Conservation (phyloP, 1,140 invertebrate species). For the Nephila pilipes region DNA sequence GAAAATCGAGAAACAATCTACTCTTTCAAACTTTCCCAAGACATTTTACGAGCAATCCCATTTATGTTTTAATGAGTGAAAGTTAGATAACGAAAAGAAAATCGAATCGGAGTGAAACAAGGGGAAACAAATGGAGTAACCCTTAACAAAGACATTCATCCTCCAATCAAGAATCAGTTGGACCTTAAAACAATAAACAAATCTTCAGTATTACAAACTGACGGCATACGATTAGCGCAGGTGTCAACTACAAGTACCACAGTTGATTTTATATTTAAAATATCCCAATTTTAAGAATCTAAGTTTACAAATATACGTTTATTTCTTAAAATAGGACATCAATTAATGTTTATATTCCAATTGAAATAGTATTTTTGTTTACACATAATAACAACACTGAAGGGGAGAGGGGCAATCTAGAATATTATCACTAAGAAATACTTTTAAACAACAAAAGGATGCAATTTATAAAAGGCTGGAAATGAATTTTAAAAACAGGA, state of each 20-base stretch:
- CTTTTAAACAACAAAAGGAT: too few species aligned
- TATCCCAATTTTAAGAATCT: too few species aligned
- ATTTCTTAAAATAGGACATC: too few species aligned
- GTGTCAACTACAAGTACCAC: background rate
- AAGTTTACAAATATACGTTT: too few species aligned
- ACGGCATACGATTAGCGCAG: background rate
- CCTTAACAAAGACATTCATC: background rate
- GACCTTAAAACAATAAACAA: slow-evolving; percentile 33
- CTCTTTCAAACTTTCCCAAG: background rate
- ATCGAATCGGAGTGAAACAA: background rate
- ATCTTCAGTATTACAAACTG: background rate
- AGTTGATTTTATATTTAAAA: background rate
- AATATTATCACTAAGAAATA: too few species aligned
- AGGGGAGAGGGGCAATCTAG: too few species aligned
- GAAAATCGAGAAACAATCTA: background rate
- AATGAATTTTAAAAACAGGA: too few species aligned
- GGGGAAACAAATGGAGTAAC: background rate
- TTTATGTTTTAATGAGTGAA: background rate
- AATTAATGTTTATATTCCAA: too few species aligned
- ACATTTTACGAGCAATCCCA: background rate
- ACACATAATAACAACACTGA: too few species aligned
- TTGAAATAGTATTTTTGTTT: too few species aligned
- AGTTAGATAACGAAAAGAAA: background rate
- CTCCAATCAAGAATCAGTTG: slow-evolving; percentile 18
- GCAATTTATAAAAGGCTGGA: too few species aligned